Percentiles rank a stretch among this genome's conserved stretches.
phyloP scores from a whole-genome alignment of 2,113 vertebrate genomes.

The Prunella himalayana region DNA sequence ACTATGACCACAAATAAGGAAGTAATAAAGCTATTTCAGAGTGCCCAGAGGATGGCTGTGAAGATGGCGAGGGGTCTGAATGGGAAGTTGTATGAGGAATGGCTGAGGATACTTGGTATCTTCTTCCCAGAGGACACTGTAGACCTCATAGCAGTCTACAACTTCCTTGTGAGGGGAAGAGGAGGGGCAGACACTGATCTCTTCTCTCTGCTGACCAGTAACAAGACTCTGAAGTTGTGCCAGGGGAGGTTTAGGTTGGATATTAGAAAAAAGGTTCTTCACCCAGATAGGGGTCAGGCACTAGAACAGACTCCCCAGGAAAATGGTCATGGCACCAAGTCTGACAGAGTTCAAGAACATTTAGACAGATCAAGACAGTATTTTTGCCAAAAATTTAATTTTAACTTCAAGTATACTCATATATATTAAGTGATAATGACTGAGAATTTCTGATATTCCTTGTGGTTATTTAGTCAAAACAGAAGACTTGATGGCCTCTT shows the following conservation, averaged over 20 bases:
- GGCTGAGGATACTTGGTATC: not conserved
- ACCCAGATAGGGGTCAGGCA: no score
- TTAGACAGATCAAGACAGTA: not conserved
- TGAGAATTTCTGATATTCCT: not conserved
- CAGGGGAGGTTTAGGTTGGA: not conserved
- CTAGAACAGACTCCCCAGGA: not conserved
- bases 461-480: not conserved
- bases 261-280: not conserved
- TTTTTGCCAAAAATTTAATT: not conserved
- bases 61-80: not conserved
- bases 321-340: not conserved
- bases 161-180: not conserved
- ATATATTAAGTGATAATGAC: not conserved
- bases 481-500: not conserved
- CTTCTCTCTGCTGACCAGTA: not conserved
- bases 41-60: accelerated
- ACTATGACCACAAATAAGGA: not conserved
- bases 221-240: not conserved
- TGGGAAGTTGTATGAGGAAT: accelerated
- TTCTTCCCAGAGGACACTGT: accelerated
- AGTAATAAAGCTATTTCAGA: not conserved
- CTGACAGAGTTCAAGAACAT: not conserved
- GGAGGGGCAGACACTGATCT: not conserved
- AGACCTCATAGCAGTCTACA: not conserved
- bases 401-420: not conserved